Percentiles rank a stretch among this genome's conserved stretches.
These are phyloP conservation scores for Capitella teleta DNA, from an alignment of 1,140 invertebrate genomes.

Conservation along the genomic window DNA sequence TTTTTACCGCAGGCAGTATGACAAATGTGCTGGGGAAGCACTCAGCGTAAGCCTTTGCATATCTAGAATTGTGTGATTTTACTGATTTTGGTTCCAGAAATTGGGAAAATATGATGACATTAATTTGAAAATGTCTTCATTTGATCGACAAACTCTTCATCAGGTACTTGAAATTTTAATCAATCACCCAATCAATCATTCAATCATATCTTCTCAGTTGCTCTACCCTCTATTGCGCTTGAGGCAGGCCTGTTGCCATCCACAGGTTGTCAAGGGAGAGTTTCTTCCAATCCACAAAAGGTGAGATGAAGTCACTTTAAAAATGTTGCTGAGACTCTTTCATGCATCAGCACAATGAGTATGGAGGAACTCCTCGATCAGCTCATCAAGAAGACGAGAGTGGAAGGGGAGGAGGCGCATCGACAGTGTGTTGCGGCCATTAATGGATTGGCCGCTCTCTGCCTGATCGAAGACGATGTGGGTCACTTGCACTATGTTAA, in stretches of 20 bases:
- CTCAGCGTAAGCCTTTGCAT: too few species aligned
- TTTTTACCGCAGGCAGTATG: constrained; percentile 48
- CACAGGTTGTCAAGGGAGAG: constrained; percentile 52
- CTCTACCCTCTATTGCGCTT: constrained; percentile 55
- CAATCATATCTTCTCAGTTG: too few species aligned
- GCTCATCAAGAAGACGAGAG: constrained; percentile 53
- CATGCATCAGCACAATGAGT: constrained; percentile 43
- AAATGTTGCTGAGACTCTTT: neutral
- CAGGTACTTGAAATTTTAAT: too few species aligned
- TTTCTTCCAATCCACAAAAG: constrained; percentile 49
- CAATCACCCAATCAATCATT: too few species aligned
- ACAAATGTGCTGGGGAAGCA: constrained; percentile 36
- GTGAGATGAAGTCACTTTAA: too few species aligned
- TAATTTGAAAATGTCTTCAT: too few species aligned
- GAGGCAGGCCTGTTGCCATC: constrained; percentile 62
- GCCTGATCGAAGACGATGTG: constrained; percentile 49
- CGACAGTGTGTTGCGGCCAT: constrained; percentile 52
- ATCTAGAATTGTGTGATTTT: too few species aligned
- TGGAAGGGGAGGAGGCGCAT: constrained; percentile 56
- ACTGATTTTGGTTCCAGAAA: too few species aligned
- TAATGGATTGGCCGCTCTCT: constrained; percentile 56
- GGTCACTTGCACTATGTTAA: constrained; percentile 2
- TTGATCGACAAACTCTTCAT: too few species aligned
- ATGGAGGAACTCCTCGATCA: constrained; percentile 58
- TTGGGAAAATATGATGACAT: too few species aligned